Evolutionary conservation across 2,888 invertebrate species (phyloP), one percentile per base, ranked within the genome.

Genomic region (Thecocarcelia acutangulata): DNA sequence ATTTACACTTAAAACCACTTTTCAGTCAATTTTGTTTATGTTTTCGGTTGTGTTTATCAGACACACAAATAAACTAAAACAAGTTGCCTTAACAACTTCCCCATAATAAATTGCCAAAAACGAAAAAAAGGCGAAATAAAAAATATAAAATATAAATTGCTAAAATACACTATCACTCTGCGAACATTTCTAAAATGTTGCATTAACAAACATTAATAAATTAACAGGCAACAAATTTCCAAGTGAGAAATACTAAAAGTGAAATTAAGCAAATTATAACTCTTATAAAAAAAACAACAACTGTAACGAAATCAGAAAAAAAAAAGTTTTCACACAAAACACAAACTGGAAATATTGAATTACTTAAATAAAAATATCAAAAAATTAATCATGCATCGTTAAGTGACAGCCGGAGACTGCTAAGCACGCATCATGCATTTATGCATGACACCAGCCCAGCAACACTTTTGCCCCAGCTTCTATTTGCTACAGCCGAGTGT

Each of bases 1-100:
- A 81, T 81, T 81, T 69, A 77, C 73, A 81, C 76, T 73, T 44
- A 69, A 77, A 81, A 81, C 73, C 72, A 73, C 77, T 81, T 77
- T 63, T 81, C 72, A 6, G 33, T 8, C 3, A 8, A 33, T 33
- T 33, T 33, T 33, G 33, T 33, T 3, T 33, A 33, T 33, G 33
- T 33, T 33, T 5, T 63, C 37, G n/a, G 28, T 33, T 33, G 33
- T 33, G 4, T 6, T 28, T 56, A 19, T 21, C 40, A 28, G 50
- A 50, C 58, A 68, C 13, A 15, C 3, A 73, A 59, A 33, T 12
- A 28, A 50, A 61, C 24, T n/a, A 40, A n/a, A 50, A 68, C 58
- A 58, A 76, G 68, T 56, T 64, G 48, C 21, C 40, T 15, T 0
- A 56, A 69, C 48, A 61, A 63, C 69, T 69, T 61, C 63, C 54